phyloP scores from a whole-genome alignment of 2,888 invertebrate genomes.

The Ophonus ardosiacus region DNA sequence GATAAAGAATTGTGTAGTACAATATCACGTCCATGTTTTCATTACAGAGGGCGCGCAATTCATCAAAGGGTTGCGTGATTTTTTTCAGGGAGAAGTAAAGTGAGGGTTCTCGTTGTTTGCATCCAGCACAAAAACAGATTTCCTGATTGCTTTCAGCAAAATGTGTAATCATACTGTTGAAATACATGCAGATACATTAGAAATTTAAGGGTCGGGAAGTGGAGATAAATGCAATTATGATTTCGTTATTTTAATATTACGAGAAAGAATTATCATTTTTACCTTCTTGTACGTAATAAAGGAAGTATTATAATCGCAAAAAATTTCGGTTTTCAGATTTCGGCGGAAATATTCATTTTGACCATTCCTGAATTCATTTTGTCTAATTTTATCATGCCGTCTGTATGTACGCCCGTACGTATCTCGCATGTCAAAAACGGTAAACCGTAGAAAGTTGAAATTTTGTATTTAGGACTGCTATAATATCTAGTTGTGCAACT shows the following conservation, averaged over 20 bases:
- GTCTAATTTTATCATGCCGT: too few species aligned
- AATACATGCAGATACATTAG: background rate
- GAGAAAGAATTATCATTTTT: background rate
- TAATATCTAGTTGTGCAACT: too few species aligned
- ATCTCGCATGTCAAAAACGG: too few species aligned
- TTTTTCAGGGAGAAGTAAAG: background rate
- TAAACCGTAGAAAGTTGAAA: too few species aligned
- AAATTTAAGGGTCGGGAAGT: constrained; percentile 21
- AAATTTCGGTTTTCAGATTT: too few species aligned
- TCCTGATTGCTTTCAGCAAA: constrained; percentile 21
- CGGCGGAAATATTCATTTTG: too few species aligned
- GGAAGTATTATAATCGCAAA: too few species aligned
- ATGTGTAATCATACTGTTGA: constrained; percentile 29
- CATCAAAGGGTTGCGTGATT: constrained; percentile 17
- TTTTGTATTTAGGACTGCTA: too few species aligned
- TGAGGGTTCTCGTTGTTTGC: background rate
- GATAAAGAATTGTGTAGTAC: constrained; percentile 21
- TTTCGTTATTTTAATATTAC: background rate
- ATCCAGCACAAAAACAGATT: constrained; percentile 15
- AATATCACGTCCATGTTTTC: constrained; percentile 22
- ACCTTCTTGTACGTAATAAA: too few species aligned
- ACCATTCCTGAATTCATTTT: too few species aligned
- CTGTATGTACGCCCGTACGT: too few species aligned
- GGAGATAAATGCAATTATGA: background rate
- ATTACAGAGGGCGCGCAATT: constrained; percentile 18